Evolutionary conservation across 2,888 invertebrate genomes (phyloP).

Genomic region (Orthosia gracilis): DNA sequence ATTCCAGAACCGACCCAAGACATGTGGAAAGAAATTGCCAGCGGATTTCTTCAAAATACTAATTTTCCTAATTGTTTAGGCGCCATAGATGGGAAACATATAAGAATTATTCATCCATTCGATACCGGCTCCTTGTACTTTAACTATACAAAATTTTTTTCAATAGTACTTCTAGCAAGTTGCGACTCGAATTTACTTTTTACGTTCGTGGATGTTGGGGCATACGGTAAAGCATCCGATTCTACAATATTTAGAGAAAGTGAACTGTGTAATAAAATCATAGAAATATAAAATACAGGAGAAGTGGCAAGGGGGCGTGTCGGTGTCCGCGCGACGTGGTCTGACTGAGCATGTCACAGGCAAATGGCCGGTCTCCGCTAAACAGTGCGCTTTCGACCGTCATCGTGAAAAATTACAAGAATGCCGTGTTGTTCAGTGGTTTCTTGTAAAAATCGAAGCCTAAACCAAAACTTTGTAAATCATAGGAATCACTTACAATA

Average conservation of each 20-base stretch:
- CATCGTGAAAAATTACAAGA: too few relatives aligned
- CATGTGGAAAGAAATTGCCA: constrained; percentile 62
- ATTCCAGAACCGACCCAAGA: constrained; percentile 62
- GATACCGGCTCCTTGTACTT: constrained; percentile 23
- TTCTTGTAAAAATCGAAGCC: too few relatives aligned
- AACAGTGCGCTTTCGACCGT: too few relatives aligned
- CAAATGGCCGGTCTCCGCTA: too few relatives aligned
- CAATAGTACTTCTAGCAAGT: constrained; percentile 22
- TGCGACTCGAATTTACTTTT: constrained; percentile 66
- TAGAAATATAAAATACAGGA: too few relatives aligned
- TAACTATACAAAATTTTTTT: not conserved
- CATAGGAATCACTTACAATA: too few relatives aligned
- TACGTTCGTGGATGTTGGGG: constrained; percentile 54
- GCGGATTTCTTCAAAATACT: constrained; percentile 56
- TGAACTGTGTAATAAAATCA: constrained; percentile 61
- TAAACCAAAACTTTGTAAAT: too few relatives aligned
- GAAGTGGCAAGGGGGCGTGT: too few relatives aligned
- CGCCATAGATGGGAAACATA: constrained; percentile 58
- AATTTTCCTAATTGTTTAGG: constrained; percentile 61
- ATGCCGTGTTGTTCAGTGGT: too few relatives aligned
- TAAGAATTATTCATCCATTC: constrained; percentile 58
- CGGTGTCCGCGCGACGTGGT: too few relatives aligned
- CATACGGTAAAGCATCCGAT: constrained; percentile 49
- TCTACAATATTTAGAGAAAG: constrained; percentile 62
- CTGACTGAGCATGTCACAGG: too few relatives aligned